phyloP scores from a whole-genome alignment of 2,113 vertebrate genomes.

The Sarotherodon lohbergeri region DNA sequence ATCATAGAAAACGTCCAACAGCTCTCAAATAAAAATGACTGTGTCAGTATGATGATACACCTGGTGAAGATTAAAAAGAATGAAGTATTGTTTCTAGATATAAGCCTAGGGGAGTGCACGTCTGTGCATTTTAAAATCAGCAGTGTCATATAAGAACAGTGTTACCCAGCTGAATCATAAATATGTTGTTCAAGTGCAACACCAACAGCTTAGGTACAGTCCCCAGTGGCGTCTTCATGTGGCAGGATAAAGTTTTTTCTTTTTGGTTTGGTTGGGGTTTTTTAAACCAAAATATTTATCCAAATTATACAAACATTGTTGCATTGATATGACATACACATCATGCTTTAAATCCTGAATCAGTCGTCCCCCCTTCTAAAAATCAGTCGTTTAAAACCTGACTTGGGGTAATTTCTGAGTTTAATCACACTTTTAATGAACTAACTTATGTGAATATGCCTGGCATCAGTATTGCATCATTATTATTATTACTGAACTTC shows the following conservation, averaged over 20 bases:
- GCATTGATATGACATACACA: background rate
- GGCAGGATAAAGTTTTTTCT: background rate
- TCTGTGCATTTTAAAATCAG: background rate
- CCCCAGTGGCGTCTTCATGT: background rate
- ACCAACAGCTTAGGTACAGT: background rate
- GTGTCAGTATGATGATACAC: background rate
- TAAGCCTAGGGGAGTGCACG: fast-evolving
- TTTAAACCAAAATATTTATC: background rate
- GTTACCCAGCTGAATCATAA: background rate
- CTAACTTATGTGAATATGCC: background rate
- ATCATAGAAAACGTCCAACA: background rate
- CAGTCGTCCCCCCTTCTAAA: background rate
- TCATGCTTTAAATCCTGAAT: background rate
- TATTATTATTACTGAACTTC: background rate
- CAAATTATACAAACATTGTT: background rate
- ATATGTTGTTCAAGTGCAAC: background rate
- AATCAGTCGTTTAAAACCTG: background rate
- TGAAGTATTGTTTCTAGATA: background rate
- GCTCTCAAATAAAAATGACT: background rate
- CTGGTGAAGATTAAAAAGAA: background rate
- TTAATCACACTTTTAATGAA: background rate
- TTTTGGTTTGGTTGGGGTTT: background rate
- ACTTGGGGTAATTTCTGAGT: background rate
- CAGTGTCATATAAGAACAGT: background rate
- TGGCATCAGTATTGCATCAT: background rate